These are phyloP conservation scores for Trochalopteron elliotii DNA, from an alignment of 2,113 vertebrate genomes.

Conservation along the genomic window DNA sequence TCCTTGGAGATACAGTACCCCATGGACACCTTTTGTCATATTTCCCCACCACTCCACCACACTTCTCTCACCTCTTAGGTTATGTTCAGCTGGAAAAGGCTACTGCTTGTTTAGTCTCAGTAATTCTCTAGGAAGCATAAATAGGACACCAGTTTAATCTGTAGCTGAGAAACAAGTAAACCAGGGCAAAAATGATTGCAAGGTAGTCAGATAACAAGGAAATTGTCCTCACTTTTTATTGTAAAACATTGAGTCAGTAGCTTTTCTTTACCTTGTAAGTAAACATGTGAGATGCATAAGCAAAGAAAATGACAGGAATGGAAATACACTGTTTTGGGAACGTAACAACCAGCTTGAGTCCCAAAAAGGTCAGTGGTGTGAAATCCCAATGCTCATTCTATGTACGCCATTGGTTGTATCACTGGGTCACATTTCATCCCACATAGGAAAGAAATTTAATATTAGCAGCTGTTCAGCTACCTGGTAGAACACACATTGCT, in stretches of 20 bases:
- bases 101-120: neutral
- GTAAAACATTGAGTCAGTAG: neutral
- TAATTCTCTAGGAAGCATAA: neutral
- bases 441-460: neutral
- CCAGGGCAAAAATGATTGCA: neutral
- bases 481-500: neutral
- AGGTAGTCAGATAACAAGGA: neutral
- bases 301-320: neutral
- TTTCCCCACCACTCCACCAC: neutral
- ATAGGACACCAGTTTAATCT: neutral
- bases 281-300: neutral
- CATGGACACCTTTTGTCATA: fast-evolving
- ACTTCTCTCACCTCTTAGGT: neutral
- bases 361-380: neutral
- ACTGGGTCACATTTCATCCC: neutral
- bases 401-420: neutral
- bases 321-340: neutral
- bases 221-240: neutral
- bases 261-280: neutral
- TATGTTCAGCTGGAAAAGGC: neutral
- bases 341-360: neutral
- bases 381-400: neutral
- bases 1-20: neutral
- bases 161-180: neutral
- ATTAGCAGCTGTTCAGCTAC: neutral